Evolutionary conservation across 2,888 invertebrate genomes (phyloP).

Genomic region (Plebejus argus): DNA sequence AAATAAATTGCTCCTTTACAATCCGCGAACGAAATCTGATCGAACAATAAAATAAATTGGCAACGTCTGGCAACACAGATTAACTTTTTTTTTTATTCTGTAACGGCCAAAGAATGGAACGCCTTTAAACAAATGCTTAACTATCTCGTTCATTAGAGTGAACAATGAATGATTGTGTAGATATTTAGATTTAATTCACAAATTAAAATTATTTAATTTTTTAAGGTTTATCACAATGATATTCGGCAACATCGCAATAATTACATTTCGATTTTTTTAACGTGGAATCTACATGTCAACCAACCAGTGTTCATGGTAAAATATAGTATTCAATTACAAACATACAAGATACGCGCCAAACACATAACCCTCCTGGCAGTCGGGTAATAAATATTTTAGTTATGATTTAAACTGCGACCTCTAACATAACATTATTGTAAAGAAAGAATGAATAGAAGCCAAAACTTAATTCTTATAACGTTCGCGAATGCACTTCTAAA

Average conservation of each 20-base stretch:
- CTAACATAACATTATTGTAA: not conserved
- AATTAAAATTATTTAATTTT: not conserved
- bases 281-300: no score
- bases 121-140: not conserved
- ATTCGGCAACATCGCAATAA: not conserved
- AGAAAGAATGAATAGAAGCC: not conserved
- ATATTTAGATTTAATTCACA: not conserved
- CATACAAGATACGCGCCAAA: no score
- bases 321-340: no score
- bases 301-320: not conserved
- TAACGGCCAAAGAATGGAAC: slow-evolving; percentile 15
- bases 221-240: not conserved
- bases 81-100: slow-evolving; percentile 17
- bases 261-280: no score
- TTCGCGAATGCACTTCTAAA: not conserved
- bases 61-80: slow-evolving; percentile 26
- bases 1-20: slow-evolving; percentile 29
- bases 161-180: not conserved
- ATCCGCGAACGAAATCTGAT: slow-evolving; percentile 54
- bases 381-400: no score
- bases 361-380: no score
- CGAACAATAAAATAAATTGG: slow-evolving; percentile 50
- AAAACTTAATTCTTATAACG: not conserved
- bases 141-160: not conserved
- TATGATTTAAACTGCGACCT: no score